Evolutionary conservation across 1,140 invertebrate species (phyloP), one percentile per base, ranked within the genome.

Genomic region (Episyrphus balteatus): DNA sequence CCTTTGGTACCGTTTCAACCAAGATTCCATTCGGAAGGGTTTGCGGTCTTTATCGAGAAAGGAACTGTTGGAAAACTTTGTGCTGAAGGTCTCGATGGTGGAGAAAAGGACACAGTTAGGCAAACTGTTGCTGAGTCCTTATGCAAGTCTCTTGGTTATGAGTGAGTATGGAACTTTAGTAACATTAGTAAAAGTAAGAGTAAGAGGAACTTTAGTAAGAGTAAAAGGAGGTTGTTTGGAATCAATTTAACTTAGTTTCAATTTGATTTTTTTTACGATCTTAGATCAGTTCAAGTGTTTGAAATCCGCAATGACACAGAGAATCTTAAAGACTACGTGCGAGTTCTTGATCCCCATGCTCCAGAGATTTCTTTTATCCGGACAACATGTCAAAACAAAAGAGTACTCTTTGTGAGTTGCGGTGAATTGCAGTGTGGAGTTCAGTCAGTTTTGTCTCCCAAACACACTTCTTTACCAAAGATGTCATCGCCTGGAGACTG

Each of bases 11-110:
- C 83, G 1, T 77, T 86, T 54, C 72, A 80, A 18, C 68, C 76
- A 1, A 73, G 79, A 47, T 86, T 88, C 49, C 76, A 75, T 48
- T 73, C 75, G 37, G 79, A 81, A 51, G 88, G 88, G 5, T 88
- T 82, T 66, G 83, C 88, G 1, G 74, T 88, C 44, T 90, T 87
- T 71, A 84, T 84, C 46, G 86, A 90, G 66, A 84, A 85, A 56
- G 86, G 86, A 9, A 75, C 75, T n/a, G 68, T 78, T 15, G 86
- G 86, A 31, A 89, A 89, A 68, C 69, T 90, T 17, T 91, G 88
- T 55, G 81, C 82, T 21, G 84, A 84, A 46, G 82, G 83, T 52
- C 70, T 87, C 17, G 64, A 69, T 42, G 69, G 67, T 15, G 61
- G 67, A 44, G 53, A 50, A 31, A 63, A 68, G 44, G 62, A 73